Base-by-base conservation (phyloP, 2,797 vertebrate species). In the Anguilla obscura region DNA sequence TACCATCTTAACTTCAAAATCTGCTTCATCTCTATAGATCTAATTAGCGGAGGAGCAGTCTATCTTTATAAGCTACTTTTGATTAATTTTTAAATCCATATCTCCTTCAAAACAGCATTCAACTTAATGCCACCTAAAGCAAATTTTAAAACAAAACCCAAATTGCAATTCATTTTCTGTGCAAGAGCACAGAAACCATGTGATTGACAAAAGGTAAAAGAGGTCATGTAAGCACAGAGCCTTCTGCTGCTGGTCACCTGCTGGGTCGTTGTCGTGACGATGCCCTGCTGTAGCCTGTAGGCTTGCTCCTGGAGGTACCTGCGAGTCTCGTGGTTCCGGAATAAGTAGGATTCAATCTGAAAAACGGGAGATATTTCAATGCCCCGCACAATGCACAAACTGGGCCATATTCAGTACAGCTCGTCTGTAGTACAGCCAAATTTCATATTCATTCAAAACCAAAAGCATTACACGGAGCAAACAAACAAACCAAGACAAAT, bases 241-340 rank as follows among this genome's bases (percentile, higher is more conserved):
- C 52, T 40, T n/a, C 48, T 33, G 83, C n/a, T 56, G 27, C 9
- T 1, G 18, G 86, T 84, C 84, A 97, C 98, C 98, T 99, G 98
- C 86, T 99, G 98, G 0, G 98, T 99, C 74, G 98, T 98, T 88
- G 97, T 98, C 76, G 97, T 98, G 85, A 99, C 97, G 0, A 99
- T 98, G 24, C 98, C 98, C 93, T 99, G 98, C 94, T 99, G 98
- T 24, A 99, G 95, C n/a, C 98, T 93, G 92, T 99, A 99, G 0
- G 98, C 98, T 90, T 99, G 98, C 88, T 98, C 98, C 90, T 98
- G 98, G 0, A 98, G 95, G 94, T 99, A 99, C 90, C 97, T 98
- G 2, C 98, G 96, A 0, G 98, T 99, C 93, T 99, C 98, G 0
- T 99, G 98, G 93, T 99, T 99, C 92, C 98, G 97, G 89, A 99